These are phyloP conservation scores for Cephonodes hylas DNA, from an alignment of 2,888 invertebrate genomes.

Conservation along the genomic window DNA sequence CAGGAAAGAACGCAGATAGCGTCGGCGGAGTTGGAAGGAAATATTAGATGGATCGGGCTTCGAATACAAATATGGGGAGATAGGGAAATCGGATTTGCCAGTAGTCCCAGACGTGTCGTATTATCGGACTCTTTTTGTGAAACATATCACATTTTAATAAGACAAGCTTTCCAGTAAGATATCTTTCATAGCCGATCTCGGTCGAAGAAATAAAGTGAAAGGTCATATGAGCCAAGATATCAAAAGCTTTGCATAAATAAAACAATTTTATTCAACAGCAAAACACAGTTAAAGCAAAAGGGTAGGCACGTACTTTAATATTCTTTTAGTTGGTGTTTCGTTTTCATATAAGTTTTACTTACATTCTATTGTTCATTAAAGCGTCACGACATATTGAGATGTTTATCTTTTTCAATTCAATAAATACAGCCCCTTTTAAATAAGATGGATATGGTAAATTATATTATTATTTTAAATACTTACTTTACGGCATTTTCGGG, in stretches of 20 bases:
- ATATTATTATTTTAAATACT: too few species aligned
- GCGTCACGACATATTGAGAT: not conserved
- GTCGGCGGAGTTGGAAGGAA: slow-evolving; percentile 75
- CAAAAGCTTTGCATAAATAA: not conserved
- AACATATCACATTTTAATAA: slow-evolving; percentile 69
- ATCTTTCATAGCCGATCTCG: slow-evolving; percentile 33
- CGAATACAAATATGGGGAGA: slow-evolving; percentile 80
- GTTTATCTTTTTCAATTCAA: not conserved
- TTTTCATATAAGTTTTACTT: not conserved
- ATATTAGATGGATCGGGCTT: slow-evolving; percentile 78
- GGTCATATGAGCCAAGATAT: not conserved
- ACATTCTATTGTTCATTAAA: not conserved
- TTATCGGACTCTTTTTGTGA: slow-evolving; percentile 72
- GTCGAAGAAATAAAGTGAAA: not conserved
- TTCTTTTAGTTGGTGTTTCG: not conserved
- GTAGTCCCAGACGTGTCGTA: slow-evolving; percentile 75
- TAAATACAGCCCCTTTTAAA: not conserved
- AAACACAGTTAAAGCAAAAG: not conserved
- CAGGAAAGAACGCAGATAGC: slow-evolving; percentile 78
- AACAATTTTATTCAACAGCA: not conserved
- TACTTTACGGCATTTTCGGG: too few species aligned
- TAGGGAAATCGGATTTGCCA: slow-evolving; percentile 78
- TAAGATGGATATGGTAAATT: not conserved
- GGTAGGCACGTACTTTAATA: not conserved
- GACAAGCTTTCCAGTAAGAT: slow-evolving; percentile 38